phyloP scores from a whole-genome alignment of 1,140 invertebrate species.

The Nixonia krombeini region DNA sequence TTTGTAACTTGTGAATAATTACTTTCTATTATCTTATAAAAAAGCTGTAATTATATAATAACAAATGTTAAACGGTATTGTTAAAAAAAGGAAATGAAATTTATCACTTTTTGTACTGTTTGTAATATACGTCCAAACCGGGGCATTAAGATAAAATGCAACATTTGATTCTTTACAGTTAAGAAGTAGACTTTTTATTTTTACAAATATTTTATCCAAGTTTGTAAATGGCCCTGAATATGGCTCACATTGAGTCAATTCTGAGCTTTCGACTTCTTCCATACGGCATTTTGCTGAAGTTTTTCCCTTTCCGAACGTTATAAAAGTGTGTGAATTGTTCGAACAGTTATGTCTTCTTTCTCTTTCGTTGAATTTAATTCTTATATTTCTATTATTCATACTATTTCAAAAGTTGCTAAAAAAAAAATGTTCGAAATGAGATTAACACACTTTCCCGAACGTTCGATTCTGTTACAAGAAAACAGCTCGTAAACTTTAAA shows the following conservation, averaged over 20 bases:
- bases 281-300: slow-evolving; percentile 29
- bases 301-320: slow-evolving; percentile 9
- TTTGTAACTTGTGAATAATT: no score
- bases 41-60: background rate
- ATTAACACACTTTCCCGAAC: slow-evolving; percentile 3
- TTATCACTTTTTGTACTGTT: slow-evolving; percentile 18
- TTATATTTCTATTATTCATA: no score
- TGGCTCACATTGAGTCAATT: slow-evolving; percentile 57
- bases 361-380: slow-evolving; percentile 7
- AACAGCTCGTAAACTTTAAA: slow-evolving; percentile 8
- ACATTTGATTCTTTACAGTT: slow-evolving; percentile 20
- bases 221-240: background rate
- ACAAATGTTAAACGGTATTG: slow-evolving; percentile 17
- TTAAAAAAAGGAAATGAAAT: no score
- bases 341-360: slow-evolving; percentile 4
- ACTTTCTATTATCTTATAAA: no score
- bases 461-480: background rate
- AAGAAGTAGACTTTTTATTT: slow-evolving; percentile 23
- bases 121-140: slow-evolving; percentile 9
- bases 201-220: slow-evolving; percentile 3
- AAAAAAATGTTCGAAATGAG: slow-evolving; percentile 1
- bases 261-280: slow-evolving; percentile 11
- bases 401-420: slow-evolving; percentile 16
- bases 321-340: background rate
- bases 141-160: slow-evolving; percentile 29